Evolutionary conservation across 1,140 invertebrate genomes (phyloP).

Genomic region (Callitettix versicolor): DNA sequence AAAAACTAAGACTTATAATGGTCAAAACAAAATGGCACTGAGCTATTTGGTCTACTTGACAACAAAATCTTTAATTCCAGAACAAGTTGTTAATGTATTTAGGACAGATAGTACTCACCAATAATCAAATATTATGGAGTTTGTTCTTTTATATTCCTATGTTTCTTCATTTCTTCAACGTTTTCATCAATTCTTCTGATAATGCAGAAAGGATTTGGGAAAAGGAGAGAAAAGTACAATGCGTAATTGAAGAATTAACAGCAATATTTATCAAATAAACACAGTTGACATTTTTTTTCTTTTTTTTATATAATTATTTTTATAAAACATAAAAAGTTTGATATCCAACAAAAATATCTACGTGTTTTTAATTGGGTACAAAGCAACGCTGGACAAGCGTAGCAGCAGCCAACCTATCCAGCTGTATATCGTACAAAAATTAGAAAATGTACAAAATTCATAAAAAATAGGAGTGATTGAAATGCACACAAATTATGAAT

Average conservation of each 20-base stretch:
- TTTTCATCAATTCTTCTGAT: no score
- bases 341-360: constrained; percentile 17
- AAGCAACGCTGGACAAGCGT: constrained; percentile 9
- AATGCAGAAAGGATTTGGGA: no score
- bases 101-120: no score
- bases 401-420: constrained; percentile 4
- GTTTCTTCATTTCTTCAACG: no score
- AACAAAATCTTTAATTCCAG: no score
- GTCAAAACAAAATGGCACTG: no score
- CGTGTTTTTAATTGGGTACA: constrained; percentile 14
- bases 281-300: constrained; percentile 18
- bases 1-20: no score
- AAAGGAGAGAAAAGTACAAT: no score
- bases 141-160: no score
- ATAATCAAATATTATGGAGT: no score
- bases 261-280: constrained; percentile 21
- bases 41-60: no score
- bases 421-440: constrained; percentile 17
- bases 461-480: constrained; percentile 21
- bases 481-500: constrained; percentile 20
- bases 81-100: no score
- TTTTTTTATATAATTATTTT: constrained; percentile 8
- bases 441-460: constrained; percentile 21
- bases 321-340: constrained; percentile 20
- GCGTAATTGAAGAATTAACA: constrained; percentile 17